Base-by-base conservation (phyloP, 2,888 invertebrate species). In the Tachina fera region DNA sequence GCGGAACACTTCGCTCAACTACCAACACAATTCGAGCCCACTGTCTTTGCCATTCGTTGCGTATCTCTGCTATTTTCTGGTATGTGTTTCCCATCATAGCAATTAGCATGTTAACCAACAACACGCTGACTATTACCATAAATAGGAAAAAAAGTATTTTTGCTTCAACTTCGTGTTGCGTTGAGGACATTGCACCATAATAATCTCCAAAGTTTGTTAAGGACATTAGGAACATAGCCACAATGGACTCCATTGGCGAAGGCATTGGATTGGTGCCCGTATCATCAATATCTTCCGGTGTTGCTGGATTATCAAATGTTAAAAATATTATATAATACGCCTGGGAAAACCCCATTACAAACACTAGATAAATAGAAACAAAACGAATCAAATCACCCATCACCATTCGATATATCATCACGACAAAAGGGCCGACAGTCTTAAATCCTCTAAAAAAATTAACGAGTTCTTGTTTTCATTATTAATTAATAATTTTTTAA, bases 1-100 rank as follows among this genome's bases (percentile, higher is more conserved):
- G 98, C 77, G 97, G 96, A 0, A 99, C 97, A n/a, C 98, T 98
- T 92, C 99, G 94, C 92, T 99, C 99, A 31, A 99, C 97, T 51
- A 99, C 98, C 87, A 99, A 93, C 49, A 99, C 99, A 86, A 99
- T 99, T 88, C 99, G 94, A 0, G 99, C 99, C 99, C 99, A 99
- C 95, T 99, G 94, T 90, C 99, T 94, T 93, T 99, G 98, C 98
- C 99, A 99, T 93, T 99, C 99, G 92, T 99, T 99, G 88, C 97
- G 95, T 0, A 98, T 98, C 93, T 98, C 98, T 0, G 98, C 98
- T 89, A 99, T 98, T 93, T 98, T 97, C 92, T 98, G 98, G 92
- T 99, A 99, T 4, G 99, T 99, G 93, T 99, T 99, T 0, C 99
- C 99, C 99, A 99, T 99, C 99, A 99, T 99, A 87, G 99, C 99